Base-by-base conservation (phyloP, 2,113 vertebrate genomes). In the Potamarius usumacintae region DNA sequence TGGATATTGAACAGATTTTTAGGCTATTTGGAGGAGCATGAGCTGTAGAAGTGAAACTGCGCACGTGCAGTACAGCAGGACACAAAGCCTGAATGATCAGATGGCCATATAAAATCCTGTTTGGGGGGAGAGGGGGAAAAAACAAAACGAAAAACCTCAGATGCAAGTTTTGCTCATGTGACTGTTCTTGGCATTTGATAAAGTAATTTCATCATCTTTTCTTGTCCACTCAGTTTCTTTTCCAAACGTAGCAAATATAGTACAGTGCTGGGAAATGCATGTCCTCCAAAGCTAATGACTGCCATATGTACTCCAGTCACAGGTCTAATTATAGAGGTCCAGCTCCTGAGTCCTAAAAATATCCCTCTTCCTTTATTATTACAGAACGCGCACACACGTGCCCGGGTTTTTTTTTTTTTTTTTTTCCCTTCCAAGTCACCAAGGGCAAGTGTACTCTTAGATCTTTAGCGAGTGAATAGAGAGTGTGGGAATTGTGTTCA, bases 261-360 rank as follows among this genome's bases (percentile, higher is more conserved):
- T 62, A 62, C 27, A 58, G 57, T 83, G 86, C 83, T 86, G 87
- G 89, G 88, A 86, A 81, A 63, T 67, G 55, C 81, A 50, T 62
- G 88, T 88, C 77, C 78, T 58, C 82, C 50, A 62, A 58, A 80
- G 69, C 86, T 84, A 91, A 92, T 90, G 79, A 87, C 87, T 92
- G 91, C 89, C 88, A 89, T 90, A 90, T 90, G 89, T 76, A 9
- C 55, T 57, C 63, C 79, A 86, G 88, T 86, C 88, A 86, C 52
- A 63, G 74, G 77, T 92, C 83, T 91, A 92, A 89, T 90, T 92
- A 90, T 89, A 89, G 90, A 88, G 85, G 50, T 72, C 55, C 62
- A 74, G 88, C 79, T 90, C 76, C 58, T 72, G 65, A 60, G 80
- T 42, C 14, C 90, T 91, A 91, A 91, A 91, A 91, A 91, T 92